Percentiles rank a stretch among this genome's conserved stretches.
These are phyloP conservation scores for Acanthaster planci DNA, from an alignment of 35 echinoderm and acorn worm genomes.

Conservation along the genomic window DNA sequence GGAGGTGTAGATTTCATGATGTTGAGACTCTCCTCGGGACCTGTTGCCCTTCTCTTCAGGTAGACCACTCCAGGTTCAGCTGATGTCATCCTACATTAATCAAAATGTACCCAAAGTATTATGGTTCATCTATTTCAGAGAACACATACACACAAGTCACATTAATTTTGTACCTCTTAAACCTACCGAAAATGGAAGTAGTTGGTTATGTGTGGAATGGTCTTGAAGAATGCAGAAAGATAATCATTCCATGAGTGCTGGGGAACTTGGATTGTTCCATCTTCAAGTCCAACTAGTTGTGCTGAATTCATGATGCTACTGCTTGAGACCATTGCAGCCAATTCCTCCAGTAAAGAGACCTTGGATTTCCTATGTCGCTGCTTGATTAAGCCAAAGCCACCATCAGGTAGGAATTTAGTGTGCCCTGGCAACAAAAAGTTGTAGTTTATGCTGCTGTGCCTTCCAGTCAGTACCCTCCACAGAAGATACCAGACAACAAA, in stretches of 20 bases:
- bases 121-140: neutral
- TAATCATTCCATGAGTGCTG: neutral
- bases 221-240: neutral
- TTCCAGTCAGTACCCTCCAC: constrained; percentile 38
- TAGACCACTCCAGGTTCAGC: neutral
- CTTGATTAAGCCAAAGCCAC: constrained; percentile 47
- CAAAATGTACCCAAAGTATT: neutral
- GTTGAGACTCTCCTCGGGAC: neutral
- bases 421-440: constrained; percentile 47
- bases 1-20: neutral
- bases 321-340: neutral
- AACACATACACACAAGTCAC: neutral
- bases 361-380: neutral
- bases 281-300: neutral
- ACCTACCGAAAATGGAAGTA: neutral
- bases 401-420: constrained; percentile 50
- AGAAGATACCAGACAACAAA: constrained; percentile 37
- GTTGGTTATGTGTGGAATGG: neutral
- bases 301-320: neutral
- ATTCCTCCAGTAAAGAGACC: neutral
- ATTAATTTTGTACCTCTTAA: neutral
- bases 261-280: neutral
- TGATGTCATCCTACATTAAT: neutral
- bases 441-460: constrained; percentile 21
- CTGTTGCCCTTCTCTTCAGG: neutral